Base-by-base conservation (phyloP, 2,113 vertebrate genomes). In the Sphaerodactylus townsendi region DNA sequence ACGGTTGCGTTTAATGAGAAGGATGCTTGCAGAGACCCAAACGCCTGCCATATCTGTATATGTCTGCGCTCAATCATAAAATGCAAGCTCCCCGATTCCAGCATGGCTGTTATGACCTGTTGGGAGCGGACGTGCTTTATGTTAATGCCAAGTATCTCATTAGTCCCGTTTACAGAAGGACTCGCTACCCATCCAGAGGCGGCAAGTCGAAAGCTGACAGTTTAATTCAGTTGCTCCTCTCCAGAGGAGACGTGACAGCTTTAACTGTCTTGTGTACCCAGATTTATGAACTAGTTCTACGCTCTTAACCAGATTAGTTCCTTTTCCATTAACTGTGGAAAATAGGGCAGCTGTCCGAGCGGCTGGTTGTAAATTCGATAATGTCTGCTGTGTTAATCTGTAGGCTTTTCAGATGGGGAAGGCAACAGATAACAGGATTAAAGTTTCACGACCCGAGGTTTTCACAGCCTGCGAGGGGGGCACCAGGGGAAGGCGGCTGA, bases 271-370 rank as follows among this genome's bases (percentile, higher is more conserved):
- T 90, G 86, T 86, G 91, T 65, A 78, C 86, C 85, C 90, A 93
- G 93, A 96, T 96, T 97, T 96, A 96, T 90, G 93, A 95, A 95
- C 89, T 94, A 93, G 93, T 95, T 92, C 87, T 85, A 56, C 82
- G 94, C 94, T 96, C 93, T 96, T 97, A 97, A 97, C 96, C 97
- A 97, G 95, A 97, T 98, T 96, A 98, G 94, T 96, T 94, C 94
- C 93, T 94, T 96, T 95, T 92, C 92, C 93, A 95, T 96, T 96
- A 97, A 96, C 95, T 84, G 90, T 93, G 48, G 92, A 97, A 97
- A 97, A 94, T 95, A 97, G 97, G 97, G 94, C 97, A 98, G 97
- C 97, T 98, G 97, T 98, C 97, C 90, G 92, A 96, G 89, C 77
- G 96, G 95, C 97, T 97, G 96, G 95, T 95, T 95, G 91, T 96